Evolutionary conservation across 2,888 invertebrate genomes (phyloP).

Genomic region (Xylota segnis): DNA sequence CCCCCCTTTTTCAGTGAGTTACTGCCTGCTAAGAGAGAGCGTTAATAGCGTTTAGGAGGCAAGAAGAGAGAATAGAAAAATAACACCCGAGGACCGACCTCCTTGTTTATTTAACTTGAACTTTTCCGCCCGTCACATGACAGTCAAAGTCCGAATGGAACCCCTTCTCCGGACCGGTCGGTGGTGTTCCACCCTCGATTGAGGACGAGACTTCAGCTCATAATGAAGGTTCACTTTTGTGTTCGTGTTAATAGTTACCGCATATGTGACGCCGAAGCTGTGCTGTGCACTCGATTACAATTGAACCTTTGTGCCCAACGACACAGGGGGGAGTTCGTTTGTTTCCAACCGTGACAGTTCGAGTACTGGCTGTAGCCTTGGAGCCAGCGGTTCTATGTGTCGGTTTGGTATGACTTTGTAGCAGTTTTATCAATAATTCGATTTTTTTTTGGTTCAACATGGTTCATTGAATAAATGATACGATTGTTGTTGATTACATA

Average conservation of each 20-base stretch:
- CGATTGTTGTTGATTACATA: conserved; percentile 21
- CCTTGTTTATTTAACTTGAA: conserved; percentile 68
- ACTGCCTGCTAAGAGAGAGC: neutral
- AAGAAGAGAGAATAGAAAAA: neutral
- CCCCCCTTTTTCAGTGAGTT: neutral
- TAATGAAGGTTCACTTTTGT: conserved; percentile 6
- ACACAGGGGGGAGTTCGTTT: conserved; percentile 6
- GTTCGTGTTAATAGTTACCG: conserved; percentile 39
- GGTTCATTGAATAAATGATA: conserved; percentile 42
- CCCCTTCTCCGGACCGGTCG: neutral
- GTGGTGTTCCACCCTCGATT: too few relatives aligned
- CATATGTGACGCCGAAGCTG: conserved; percentile 36
- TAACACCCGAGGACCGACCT: conserved; percentile 47
- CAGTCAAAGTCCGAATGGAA: conserved; percentile 38
- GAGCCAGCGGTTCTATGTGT: neutral
- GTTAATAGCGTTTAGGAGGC: conserved; percentile 6
- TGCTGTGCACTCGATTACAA: conserved; percentile 57
- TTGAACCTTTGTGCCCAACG: conserved; percentile 52
- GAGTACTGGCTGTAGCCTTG: conserved; percentile 1
- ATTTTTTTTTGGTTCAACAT: conserved; percentile 7
- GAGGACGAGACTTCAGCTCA: conserved; percentile 35
- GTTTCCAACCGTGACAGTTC: conserved; percentile 22
- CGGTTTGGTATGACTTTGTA: conserved; percentile 16
- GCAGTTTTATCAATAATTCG: conserved; percentile 70
- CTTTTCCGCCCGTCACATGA: conserved; percentile 44